Evolutionary conservation across 2,113 vertebrate species (phyloP).

Genomic region (Myrmecobius fasciatus): DNA sequence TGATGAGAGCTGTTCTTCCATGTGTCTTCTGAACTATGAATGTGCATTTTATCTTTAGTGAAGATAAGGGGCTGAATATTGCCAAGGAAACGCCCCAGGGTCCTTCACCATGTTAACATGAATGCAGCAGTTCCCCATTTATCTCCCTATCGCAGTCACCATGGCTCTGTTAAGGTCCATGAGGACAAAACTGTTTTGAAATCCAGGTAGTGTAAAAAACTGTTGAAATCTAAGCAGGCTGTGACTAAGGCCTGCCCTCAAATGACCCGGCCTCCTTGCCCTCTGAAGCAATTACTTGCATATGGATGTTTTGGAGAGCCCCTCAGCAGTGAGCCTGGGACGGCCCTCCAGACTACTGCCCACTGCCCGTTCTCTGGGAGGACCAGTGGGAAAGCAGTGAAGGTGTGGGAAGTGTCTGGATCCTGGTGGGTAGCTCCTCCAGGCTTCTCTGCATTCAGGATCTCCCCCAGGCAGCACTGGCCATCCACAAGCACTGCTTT

Average conservation of each 20-base stretch:
- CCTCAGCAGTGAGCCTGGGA: neutral
- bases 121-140: too few species aligned
- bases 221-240: neutral
- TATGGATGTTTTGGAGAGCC: neutral
- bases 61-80: neutral
- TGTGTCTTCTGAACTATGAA: neutral
- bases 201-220: neutral
- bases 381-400: neutral
- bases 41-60: neutral
- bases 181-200: neutral
- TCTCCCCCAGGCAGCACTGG: too few species aligned
- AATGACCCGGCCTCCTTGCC: too few species aligned
- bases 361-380: neutral
- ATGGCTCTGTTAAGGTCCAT: neutral
- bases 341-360: neutral
- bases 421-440: neutral
- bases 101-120: neutral
- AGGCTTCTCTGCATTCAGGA: too few species aligned
- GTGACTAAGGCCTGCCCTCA: neutral
- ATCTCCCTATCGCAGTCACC: too few species aligned
- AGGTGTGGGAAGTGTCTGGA: neutral
- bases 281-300: neutral
- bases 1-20: neutral
- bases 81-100: too few species aligned
- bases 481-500: neutral